Evolutionary conservation across 2,797 vertebrate species (phyloP).

Genomic region (Paratrypauchen microcephalus): DNA sequence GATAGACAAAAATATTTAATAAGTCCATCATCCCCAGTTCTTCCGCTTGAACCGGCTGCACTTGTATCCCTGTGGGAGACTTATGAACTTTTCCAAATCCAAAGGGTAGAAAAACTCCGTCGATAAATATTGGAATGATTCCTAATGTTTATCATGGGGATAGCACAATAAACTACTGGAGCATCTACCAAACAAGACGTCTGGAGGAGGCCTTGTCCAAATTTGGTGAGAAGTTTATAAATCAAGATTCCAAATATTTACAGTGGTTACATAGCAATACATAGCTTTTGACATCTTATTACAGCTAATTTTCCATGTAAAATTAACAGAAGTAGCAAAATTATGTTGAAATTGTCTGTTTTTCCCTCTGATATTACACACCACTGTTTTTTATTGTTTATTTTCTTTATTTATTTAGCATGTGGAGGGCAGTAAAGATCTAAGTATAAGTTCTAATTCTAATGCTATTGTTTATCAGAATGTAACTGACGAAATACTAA

Average conservation of each 20-base stretch:
- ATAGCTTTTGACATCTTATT: conserved; percentile 21
- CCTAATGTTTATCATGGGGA: conserved; percentile 23
- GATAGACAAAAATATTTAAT: conserved; percentile 21
- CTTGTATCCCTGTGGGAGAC: conserved; percentile 12
- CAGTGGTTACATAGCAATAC: conserved; percentile 15
- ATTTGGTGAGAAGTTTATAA: conserved; percentile 8
- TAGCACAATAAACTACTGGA: background rate
- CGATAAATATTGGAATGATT: conserved; percentile 21
- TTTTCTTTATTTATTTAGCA: background rate
- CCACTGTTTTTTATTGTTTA: too few species aligned
- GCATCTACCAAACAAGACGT: background rate
- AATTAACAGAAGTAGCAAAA: conserved; percentile 13
- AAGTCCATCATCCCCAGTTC: background rate
- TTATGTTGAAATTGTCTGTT: conserved; percentile 12
- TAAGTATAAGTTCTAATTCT: background rate
- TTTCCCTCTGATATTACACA: too few species aligned
- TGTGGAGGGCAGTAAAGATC: background rate
- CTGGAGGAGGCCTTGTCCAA: background rate
- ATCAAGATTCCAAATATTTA: conserved; percentile 19
- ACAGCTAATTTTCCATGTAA: background rate
- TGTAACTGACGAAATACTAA: conserved; percentile 32
- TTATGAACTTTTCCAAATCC: conserved; percentile 21
- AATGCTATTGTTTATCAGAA: background rate
- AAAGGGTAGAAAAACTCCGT: conserved; percentile 17
- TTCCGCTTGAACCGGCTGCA: conserved; percentile 15